Evolutionary conservation across 1,140 invertebrate species (phyloP).

Genomic region (Sycobia sp.): DNA sequence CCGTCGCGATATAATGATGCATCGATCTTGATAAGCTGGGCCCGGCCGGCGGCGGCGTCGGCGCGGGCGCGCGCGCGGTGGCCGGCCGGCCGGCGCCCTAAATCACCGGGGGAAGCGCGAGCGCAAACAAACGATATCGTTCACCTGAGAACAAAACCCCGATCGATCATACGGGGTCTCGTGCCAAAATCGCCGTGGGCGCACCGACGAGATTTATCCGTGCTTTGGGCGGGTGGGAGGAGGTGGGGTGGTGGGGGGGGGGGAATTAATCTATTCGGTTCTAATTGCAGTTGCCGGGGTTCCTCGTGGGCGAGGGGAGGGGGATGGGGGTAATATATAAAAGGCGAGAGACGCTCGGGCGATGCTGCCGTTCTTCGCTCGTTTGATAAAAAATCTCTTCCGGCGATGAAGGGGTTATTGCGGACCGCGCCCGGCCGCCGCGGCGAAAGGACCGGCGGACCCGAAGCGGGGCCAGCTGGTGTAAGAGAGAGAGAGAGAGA

Average conservation of each 20-base stretch:
- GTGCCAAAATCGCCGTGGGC: conserved; percentile 1
- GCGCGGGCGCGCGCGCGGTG: no score
- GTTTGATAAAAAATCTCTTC: conserved; percentile 31
- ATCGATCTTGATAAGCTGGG: conserved; percentile 30
- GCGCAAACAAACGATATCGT: conserved; percentile 21
- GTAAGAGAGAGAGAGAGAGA: no score
- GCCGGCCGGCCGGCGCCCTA: conserved; percentile 9
- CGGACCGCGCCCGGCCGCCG: no score
- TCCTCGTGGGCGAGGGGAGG: not conserved
- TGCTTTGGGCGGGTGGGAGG: no score
- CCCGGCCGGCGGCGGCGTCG: no score
- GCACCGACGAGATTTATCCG: conserved; percentile 2
- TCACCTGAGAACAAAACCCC: not conserved
- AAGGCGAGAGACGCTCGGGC: not conserved
- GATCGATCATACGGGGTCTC: conserved; percentile 4
- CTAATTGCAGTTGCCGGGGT: conserved; percentile 6
- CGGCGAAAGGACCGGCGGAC: not conserved
- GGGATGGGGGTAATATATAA: conserved; percentile 24
- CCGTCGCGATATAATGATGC: conserved; percentile 22
- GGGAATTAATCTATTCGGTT: conserved; percentile 18
- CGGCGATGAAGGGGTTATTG: conserved; percentile 28
- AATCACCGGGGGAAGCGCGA: no score
- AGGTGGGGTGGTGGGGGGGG: no score
- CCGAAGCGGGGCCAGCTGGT: no score
- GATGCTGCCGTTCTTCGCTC: no score